phyloP scores from a whole-genome alignment of 2,797 vertebrate genomes.

The Erethizon dorsatum region DNA sequence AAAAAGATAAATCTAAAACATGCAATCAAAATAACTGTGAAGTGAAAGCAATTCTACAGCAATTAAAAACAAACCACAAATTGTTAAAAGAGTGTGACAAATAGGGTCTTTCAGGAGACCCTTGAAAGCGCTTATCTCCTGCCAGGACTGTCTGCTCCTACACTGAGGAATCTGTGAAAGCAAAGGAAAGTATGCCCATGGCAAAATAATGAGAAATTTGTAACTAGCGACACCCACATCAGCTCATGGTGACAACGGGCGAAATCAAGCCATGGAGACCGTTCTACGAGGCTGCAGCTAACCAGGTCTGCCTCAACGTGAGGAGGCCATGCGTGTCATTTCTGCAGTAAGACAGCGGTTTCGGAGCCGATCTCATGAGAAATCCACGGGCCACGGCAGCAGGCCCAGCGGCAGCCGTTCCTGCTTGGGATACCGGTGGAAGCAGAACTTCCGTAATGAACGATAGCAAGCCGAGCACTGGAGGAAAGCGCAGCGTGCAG shows the following conservation, averaged over 20 bases:
- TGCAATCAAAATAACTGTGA: not conserved
- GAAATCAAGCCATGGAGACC: not conserved
- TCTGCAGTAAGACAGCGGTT: not conserved
- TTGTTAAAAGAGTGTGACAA: not conserved
- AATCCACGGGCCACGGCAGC: not conserved
- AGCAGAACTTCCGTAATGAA: not conserved
- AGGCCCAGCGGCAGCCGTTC: no score
- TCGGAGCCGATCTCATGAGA: not conserved
- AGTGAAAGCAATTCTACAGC: not conserved
- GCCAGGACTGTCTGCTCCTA: not conserved
- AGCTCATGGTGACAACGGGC: not conserved
- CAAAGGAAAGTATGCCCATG: not conserved
- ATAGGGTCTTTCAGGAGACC: not conserved
- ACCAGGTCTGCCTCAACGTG: not conserved
- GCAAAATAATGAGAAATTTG: not conserved
- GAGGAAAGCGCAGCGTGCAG: not conserved
- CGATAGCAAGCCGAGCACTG: not conserved
- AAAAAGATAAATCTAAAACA: constrained; percentile 22
- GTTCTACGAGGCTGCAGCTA: not conserved
- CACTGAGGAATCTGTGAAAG: not conserved
- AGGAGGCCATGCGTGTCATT: not conserved
- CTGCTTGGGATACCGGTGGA: not conserved
- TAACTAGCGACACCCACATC: not conserved
- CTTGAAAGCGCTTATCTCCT: not conserved
- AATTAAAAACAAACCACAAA: not conserved